phyloP scores from a whole-genome alignment of 2,797 vertebrate genomes.

The Mormyrus proboscirostris region DNA sequence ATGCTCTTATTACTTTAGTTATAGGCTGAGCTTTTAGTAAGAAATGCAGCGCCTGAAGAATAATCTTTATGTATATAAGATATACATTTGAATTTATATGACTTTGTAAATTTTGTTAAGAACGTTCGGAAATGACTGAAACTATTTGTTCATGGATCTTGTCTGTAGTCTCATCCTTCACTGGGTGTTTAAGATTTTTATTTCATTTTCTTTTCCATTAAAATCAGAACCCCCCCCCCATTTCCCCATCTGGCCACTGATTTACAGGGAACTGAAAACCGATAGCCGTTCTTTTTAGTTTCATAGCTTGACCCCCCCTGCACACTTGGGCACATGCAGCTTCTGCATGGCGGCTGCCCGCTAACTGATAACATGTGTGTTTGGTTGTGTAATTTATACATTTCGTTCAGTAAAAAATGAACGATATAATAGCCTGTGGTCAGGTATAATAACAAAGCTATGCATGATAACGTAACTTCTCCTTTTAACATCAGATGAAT shows the following conservation, averaged over 20 bases:
- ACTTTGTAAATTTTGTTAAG: background rate
- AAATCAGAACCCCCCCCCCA: background rate
- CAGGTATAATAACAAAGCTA: background rate
- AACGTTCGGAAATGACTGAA: background rate
- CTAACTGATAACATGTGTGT: background rate
- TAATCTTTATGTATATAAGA: background rate
- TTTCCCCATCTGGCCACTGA: background rate
- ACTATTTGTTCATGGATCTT: background rate
- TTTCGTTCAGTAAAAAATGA: background rate
- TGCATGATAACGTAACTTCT: too few species aligned
- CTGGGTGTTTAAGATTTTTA: background rate
- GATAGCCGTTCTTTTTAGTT: background rate
- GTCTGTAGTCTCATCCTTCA: background rate
- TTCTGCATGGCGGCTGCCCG: background rate
- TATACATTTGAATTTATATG: background rate
- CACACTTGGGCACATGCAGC: background rate
- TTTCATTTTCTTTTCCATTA: background rate
- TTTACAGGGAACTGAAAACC: background rate
- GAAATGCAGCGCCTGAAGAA: background rate
- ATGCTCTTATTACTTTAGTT: background rate
- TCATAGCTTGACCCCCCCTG: background rate
- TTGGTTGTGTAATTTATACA: background rate
- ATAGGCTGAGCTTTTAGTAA: background rate
- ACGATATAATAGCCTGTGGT: background rate
- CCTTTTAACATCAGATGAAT: too few species aligned